Conservation (phyloP, 1,140 invertebrate species). For the Drosophila quadrilineata region DNA sequence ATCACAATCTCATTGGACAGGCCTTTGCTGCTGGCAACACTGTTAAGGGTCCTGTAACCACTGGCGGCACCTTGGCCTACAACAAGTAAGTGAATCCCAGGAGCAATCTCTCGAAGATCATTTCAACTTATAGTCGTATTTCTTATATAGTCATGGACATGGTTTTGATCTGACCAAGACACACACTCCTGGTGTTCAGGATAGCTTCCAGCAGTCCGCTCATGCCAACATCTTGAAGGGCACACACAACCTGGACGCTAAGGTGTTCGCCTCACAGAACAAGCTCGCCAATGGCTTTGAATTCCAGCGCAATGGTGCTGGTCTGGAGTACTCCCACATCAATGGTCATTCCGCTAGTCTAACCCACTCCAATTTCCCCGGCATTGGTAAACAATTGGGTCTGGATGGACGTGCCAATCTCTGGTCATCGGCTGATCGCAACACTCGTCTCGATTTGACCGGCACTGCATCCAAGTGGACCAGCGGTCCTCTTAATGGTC, state of each 20-base stretch:
- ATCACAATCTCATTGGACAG: slow-evolving; percentile 64
- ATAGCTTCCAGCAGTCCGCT: slow-evolving; percentile 58
- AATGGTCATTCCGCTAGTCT: slow-evolving; percentile 71
- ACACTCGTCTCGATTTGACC: slow-evolving; percentile 61
- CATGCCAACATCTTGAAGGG: slow-evolving; percentile 71
- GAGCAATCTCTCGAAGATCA: no score
- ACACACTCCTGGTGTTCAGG: slow-evolving; percentile 65
- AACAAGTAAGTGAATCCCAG: slow-evolving; percentile 69
- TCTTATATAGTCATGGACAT: slow-evolving; percentile 49
- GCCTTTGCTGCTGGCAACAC: slow-evolving; percentile 72
- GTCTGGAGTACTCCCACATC: slow-evolving; percentile 60
- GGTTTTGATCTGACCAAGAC: slow-evolving; percentile 60
- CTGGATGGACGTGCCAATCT: slow-evolving; percentile 59
- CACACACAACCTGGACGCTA: slow-evolving; percentile 62
- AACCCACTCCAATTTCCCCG: slow-evolving; percentile 71
- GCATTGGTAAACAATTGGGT: slow-evolving; percentile 65
- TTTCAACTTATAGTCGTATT: background rate
- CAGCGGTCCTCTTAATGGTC: slow-evolving; percentile 55
- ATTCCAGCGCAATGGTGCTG: slow-evolving; percentile 69
- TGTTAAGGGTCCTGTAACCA: slow-evolving; percentile 49
- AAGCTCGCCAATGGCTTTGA: slow-evolving; percentile 65
- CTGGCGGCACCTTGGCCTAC: slow-evolving; percentile 64
- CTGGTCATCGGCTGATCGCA: slow-evolving; percentile 66
- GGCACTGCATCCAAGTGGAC: slow-evolving; percentile 63
- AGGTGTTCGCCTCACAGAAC: slow-evolving; percentile 69